A percentile compares a stretch with the other conserved stretches of the same genome.
phyloP scores from a whole-genome alignment of 2,113 vertebrate genomes.

The Origma solitaria region DNA sequence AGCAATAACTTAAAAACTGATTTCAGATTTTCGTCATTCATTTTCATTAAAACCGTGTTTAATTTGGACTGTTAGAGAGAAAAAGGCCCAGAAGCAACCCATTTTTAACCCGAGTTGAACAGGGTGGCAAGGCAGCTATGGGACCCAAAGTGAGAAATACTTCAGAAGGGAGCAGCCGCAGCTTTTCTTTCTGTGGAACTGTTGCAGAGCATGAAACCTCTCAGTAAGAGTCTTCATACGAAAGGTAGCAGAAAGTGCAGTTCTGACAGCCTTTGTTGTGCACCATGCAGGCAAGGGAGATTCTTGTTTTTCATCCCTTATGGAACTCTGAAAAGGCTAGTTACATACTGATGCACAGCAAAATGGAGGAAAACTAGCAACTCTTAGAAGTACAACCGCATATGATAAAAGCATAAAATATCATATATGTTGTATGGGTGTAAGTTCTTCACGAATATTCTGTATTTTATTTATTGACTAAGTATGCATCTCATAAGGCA shows the following conservation, averaged over 20 bases:
- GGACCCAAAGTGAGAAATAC: background rate
- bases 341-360: background rate
- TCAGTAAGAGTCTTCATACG: background rate
- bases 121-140: background rate
- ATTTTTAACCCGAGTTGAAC: background rate
- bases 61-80: background rate
- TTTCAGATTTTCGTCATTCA: background rate
- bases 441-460: background rate
- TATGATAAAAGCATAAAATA: background rate
- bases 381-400: background rate
- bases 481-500: background rate
- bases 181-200: background rate
- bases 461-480: background rate
- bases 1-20: background rate
- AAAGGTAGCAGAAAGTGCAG: background rate
- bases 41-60: background rate
- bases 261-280: background rate
- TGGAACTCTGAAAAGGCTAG: background rate
- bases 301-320: background rate
- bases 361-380: background rate
- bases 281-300: background rate
- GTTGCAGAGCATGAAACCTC: background rate
- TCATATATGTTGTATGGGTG: background rate
- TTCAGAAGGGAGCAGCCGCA: background rate
- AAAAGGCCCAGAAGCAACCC: background rate